A percentile compares a stretch with the other conserved stretches of the same genome.
phyloP scores from a whole-genome alignment of 2,113 vertebrate genomes.

The Anhinga anhinga region DNA sequence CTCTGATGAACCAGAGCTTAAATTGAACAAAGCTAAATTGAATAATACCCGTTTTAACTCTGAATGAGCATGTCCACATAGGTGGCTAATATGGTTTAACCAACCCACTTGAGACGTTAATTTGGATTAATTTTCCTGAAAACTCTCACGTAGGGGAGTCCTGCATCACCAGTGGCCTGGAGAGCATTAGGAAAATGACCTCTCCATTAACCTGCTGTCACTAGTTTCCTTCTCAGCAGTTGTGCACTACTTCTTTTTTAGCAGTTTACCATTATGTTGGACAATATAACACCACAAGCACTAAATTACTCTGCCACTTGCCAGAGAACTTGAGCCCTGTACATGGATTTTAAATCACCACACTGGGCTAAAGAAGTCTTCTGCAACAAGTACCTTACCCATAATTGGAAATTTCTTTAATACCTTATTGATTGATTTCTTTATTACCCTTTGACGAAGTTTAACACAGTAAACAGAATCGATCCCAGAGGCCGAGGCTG shows the following conservation, averaged over 20 bases:
- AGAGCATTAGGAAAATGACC: background rate
- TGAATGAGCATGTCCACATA: background rate
- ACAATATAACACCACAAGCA: background rate
- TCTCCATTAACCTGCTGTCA: background rate
- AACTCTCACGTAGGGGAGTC: background rate
- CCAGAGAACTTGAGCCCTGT: background rate
- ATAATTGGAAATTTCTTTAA: conserved; percentile 34
- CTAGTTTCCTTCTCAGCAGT: background rate
- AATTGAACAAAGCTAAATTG: background rate
- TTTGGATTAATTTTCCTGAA: conserved; percentile 26
- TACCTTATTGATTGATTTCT: background rate
- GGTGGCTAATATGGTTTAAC: background rate
- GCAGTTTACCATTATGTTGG: background rate
- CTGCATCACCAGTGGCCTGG: background rate
- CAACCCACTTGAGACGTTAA: background rate
- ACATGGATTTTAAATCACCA: background rate
- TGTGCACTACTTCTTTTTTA: background rate
- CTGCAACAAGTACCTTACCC: background rate
- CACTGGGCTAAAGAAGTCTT: background rate
- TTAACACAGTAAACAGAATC: background rate
- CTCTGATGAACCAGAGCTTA: background rate
- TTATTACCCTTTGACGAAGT: background rate
- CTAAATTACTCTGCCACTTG: background rate
- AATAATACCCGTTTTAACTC: background rate
- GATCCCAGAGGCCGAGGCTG: background rate